Base-by-base conservation (phyloP, 2,113 vertebrate species). In the Terrapene triunguis region DNA sequence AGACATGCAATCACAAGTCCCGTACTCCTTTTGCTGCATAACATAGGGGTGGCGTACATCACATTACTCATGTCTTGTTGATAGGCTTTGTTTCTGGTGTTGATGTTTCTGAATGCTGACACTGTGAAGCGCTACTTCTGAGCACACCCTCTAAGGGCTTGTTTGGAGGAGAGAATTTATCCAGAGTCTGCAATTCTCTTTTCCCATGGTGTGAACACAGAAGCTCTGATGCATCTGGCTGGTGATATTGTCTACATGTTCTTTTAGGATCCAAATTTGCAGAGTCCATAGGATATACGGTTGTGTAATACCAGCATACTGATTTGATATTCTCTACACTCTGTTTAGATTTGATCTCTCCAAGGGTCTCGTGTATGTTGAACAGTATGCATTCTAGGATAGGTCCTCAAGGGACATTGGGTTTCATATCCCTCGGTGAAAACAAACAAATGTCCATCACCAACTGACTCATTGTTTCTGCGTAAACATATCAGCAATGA, bases 1-100 rank as follows among this genome's bases (percentile, higher is more conserved):
- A 14, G 59, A 62, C 13, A 32, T 8, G 22, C 29, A 38, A 4
- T 89, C 74, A 29, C 85, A 57, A 95, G 44, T 53, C 22, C 53
- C 82, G 78, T 48, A 21, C 8, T 32, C 59, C 78, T 6, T 11
- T 42, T 57, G 76, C 59, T 47, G 10, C 11, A 35, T 42, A 59
- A 47, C 47, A 81, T 11, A 51, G 32, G 29, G 79, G 57, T 84
- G 85, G 85, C 42, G 42, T 65, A 0, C 17, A 42, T 57, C 93
- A 69, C n/a, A 3, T 84, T 87, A 86, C 74, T 3, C 0, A 21
- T 74, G 29, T 92, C 80, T 96, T 83, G 85, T 88, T 80, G 78
- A 51, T 29, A 91, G 87, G 87, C 57, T 94, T 78, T 97, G 93
- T 93, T 97, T 94, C 85, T 96, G 91, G 90, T 85, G 65, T 89